Conservation (phyloP, 2,888 invertebrate genomes). For the Pycnomerus fuliginosus region DNA sequence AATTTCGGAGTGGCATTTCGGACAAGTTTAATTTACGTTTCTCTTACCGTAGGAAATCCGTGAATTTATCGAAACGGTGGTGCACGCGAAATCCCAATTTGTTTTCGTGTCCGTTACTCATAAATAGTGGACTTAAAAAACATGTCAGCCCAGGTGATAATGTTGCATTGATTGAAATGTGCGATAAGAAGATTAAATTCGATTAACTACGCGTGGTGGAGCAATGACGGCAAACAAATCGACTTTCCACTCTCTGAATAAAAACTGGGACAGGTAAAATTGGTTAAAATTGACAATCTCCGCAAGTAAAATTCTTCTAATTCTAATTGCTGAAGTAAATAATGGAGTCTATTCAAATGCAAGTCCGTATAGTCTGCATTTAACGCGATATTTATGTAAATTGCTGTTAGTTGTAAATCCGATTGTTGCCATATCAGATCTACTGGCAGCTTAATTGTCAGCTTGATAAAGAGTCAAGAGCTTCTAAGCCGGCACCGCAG, state of each 20-base stretch:
- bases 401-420: constrained; percentile 2
- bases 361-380: constrained; percentile 3
- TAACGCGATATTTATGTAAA: constrained; percentile 3
- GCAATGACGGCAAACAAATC: constrained; percentile 9
- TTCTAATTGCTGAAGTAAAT: constrained; percentile 5
- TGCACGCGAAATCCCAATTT: constrained; percentile 6
- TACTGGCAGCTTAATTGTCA: neutral
- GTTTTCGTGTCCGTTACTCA: constrained; percentile 1
- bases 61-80: neutral
- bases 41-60: neutral
- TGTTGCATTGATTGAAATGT: constrained; percentile 3
- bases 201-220: constrained; percentile 5
- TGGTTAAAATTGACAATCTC: too few relatives aligned
- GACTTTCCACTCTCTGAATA: constrained; percentile 7
- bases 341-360: constrained; percentile 6
- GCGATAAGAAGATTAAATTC: constrained; percentile 8
- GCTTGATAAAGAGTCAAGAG: neutral
- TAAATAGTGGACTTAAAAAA: neutral
- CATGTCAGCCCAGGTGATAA: constrained; percentile 3
- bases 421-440: constrained; percentile 1
- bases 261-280: too few relatives aligned
- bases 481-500: neutral
- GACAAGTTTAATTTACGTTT: constrained; percentile 1
- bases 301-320: constrained; percentile 3
- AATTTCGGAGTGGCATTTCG: constrained; percentile 3